Evolutionary conservation across 1,140 invertebrate genomes (phyloP), one percentile per base, ranked within the genome.

Genomic region (Hylaeus anthracinus): DNA sequence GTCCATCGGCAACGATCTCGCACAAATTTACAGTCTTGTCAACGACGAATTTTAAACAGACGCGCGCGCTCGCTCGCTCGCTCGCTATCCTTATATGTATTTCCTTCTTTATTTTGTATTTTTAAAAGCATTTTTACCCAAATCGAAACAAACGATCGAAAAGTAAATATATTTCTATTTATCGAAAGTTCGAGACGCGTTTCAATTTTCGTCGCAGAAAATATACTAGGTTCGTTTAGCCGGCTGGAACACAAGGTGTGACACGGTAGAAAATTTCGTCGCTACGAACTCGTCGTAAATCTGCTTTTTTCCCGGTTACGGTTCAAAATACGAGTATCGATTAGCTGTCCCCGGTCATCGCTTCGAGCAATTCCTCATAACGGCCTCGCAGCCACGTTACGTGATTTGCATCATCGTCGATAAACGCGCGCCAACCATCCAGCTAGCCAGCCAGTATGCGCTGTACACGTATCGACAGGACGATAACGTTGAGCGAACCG

Each of bases 371-470:
- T 79, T 72, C 43, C 77, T 79, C 77, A 74, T 85, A 87, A 85
- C 85, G 55, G 66, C 64, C 53, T 69, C 77, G 69, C 67, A 74
- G 67, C 80, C 67, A 74, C 58, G 60, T 85, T 85, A 87, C 88
- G 81, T 88, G 88, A 90, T 90, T 90, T 88, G 85, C 88, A 90
- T 89, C 69, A 69, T 74, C 69, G 51, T 61, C 51, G 64, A 72
- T 72, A 72, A 84, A 81, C 71, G 82, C 39, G 43, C 53, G 26
- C 4, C 43, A 26, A 26, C 26, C 26, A 48, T 6, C 45, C 45
- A 48, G 45, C 45, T 48, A 55, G 12, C 51, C 53, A 58, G 8
- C 8, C 37, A 14, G 58, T 61, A n/a, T 2, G 43, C 43, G 3
- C 51, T 5, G 12, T 43, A 41, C 39, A 8, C 39, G 65, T 37